Evolutionary conservation across 2,113 vertebrate genomes (phyloP).

Genomic region (Tauraco erythrolophus): DNA sequence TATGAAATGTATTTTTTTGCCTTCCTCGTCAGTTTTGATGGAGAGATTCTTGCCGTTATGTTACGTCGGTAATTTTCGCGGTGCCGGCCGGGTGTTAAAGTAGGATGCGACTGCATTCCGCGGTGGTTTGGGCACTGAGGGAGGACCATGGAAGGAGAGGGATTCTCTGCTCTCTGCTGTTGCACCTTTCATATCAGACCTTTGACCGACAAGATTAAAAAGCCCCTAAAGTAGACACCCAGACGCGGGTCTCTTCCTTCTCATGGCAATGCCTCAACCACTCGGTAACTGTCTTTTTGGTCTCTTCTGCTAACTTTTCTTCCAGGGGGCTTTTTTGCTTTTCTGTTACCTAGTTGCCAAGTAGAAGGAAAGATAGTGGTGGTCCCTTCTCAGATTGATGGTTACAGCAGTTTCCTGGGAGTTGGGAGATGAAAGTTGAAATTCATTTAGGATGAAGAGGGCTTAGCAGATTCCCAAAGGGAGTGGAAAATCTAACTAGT

Average conservation of each 20-base stretch:
- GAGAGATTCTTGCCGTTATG: not conserved
- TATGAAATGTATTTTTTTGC: not conserved
- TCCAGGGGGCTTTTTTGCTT: not conserved
- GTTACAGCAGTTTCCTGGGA: not conserved
- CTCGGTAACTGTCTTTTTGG: not conserved
- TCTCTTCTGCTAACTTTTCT: not conserved
- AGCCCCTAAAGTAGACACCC: not conserved
- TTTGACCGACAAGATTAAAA: not conserved
- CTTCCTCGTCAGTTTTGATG: not conserved
- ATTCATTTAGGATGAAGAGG: not conserved
- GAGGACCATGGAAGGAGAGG: not conserved
- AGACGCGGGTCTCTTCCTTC: not conserved
- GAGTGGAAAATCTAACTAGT: not conserved
- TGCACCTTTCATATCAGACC: not conserved
- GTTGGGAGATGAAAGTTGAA: slow-evolving; percentile 14
- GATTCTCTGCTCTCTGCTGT: not conserved
- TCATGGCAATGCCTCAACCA: not conserved
- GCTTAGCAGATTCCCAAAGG: not conserved
- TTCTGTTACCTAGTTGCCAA: not conserved
- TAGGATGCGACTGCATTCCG: fast-evolving
- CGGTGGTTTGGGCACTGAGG: not conserved
- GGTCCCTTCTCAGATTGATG: not conserved
- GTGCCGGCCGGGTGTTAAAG: not conserved
- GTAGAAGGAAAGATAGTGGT: not conserved
- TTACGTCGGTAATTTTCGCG: fast-evolving